A percentile compares a stretch with the other conserved stretches of the same genome.
These are phyloP conservation scores for Theodoxus fluviatilis DNA, from an alignment of 2,888 invertebrate genomes.

Conservation along the genomic window DNA sequence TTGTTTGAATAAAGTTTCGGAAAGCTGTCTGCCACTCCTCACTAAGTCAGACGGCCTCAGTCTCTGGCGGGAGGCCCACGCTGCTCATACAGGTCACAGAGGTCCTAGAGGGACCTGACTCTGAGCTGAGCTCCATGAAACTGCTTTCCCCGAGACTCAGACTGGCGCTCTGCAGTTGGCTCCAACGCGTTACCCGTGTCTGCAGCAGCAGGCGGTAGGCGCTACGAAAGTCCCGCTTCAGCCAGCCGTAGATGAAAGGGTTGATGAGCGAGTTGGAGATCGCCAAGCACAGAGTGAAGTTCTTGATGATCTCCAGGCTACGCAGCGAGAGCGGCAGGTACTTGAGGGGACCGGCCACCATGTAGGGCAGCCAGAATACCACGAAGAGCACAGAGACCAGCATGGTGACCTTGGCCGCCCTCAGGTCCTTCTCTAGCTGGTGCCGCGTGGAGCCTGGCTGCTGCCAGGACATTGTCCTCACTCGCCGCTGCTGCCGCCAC, in stretches of 20 bases:
- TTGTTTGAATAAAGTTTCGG: too few species aligned
- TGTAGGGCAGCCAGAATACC: slow-evolving; percentile 42
- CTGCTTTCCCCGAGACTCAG: too few species aligned
- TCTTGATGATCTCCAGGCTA: slow-evolving; percentile 36
- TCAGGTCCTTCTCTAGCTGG: slow-evolving; percentile 27
- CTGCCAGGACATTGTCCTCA: slow-evolving; percentile 10
- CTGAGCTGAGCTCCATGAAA: too few species aligned
- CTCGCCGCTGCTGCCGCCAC: slow-evolving; percentile 25
- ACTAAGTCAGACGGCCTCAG: too few species aligned
- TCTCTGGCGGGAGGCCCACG: too few species aligned
- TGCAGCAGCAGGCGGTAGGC: slow-evolving; percentile 28
- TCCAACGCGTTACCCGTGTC: slow-evolving; percentile 24
- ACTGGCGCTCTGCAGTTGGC: too few species aligned
- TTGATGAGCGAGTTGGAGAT: slow-evolving; percentile 36
- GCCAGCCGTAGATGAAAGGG: slow-evolving; percentile 33
- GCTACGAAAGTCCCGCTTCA: slow-evolving; percentile 34
- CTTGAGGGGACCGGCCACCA: slow-evolving; percentile 35
- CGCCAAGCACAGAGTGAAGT: slow-evolving; percentile 32
- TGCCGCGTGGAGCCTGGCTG: too few species aligned
- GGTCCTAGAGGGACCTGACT: too few species aligned
- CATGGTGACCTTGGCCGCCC: slow-evolving; percentile 34
- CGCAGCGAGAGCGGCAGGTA: slow-evolving; percentile 27
- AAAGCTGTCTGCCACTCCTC: too few species aligned
- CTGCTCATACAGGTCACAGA: too few species aligned
- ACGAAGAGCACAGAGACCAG: slow-evolving; percentile 38